phyloP scores from a whole-genome alignment of 2,888 invertebrate genomes.

The Spisula subtruncata region DNA sequence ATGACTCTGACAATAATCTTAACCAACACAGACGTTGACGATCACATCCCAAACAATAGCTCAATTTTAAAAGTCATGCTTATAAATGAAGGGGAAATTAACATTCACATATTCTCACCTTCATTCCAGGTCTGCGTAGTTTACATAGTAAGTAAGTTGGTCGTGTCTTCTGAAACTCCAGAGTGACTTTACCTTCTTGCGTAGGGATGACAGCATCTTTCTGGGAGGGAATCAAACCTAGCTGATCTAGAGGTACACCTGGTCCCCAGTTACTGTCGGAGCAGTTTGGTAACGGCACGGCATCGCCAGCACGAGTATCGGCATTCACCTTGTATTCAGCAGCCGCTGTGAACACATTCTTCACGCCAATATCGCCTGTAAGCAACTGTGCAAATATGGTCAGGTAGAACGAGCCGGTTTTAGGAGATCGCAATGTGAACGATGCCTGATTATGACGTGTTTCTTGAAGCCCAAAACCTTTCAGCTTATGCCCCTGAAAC shows the following conservation, averaged over 20 bases:
- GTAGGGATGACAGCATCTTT: conserved; percentile 80
- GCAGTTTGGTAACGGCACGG: conserved; percentile 86
- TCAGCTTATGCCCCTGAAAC: conserved; percentile 85
- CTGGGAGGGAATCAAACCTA: conserved; percentile 85
- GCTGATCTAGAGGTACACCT: conserved; percentile 86
- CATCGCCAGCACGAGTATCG: conserved; percentile 84
- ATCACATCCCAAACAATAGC: too few species aligned
- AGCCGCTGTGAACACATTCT: conserved; percentile 87
- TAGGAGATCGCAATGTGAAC: conserved; percentile 86
- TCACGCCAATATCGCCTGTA: conserved; percentile 85
- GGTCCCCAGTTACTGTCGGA: conserved; percentile 88
- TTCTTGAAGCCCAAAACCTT: conserved; percentile 87
- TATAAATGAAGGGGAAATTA: too few species aligned
- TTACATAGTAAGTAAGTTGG: conserved; percentile 89
- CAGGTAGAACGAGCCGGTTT: conserved; percentile 86
- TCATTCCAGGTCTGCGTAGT: conserved; percentile 85
- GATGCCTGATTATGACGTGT: conserved; percentile 86
- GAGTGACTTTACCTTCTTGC: conserved; percentile 82
- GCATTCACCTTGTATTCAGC: conserved; percentile 87
- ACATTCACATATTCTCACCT: conserved; percentile 45
- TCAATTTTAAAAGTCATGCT: too few species aligned
- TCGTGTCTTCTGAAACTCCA: conserved; percentile 93
- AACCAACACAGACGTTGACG: too few species aligned
- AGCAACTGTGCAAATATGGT: conserved; percentile 87
- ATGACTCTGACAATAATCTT: too few species aligned